Evolutionary conservation across 2,113 vertebrate genomes (phyloP).

Genomic region (Dasyurus viverrinus): DNA sequence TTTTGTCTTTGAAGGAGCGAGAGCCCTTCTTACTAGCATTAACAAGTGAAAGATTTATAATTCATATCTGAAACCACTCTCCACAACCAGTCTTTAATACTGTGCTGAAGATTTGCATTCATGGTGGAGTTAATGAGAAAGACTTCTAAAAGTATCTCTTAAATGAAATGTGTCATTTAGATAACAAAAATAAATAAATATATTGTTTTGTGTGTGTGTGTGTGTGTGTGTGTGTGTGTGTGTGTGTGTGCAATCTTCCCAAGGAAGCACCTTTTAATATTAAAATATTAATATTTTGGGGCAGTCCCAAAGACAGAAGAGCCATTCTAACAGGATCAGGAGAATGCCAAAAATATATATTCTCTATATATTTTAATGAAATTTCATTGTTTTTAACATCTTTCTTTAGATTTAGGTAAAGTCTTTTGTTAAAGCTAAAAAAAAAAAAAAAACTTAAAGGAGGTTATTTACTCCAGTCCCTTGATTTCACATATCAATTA

Average conservation of each 20-base stretch:
- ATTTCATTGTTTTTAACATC: background rate
- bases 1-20: background rate
- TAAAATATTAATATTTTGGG: background rate
- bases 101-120: background rate
- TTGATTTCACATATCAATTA: background rate
- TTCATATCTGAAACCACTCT: background rate
- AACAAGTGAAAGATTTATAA: background rate
- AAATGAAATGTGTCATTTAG: background rate
- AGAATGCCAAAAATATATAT: background rate
- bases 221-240: too few relatives aligned
- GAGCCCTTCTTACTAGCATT: background rate
- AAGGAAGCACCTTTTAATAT: background rate
- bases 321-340: background rate
- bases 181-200: too few relatives aligned
- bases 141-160: background rate
- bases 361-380: background rate
- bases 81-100: background rate
- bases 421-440: background rate
- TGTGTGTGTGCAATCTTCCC: too few relatives aligned
- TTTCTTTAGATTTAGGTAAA: background rate
- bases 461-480: background rate
- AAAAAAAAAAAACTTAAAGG: background rate
- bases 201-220: too few relatives aligned
- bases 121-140: background rate
- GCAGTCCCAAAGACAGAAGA: background rate